Evolutionary conservation across 1,140 invertebrate genomes (phyloP), one percentile per base, ranked within the genome.

Genomic region (Drosophila suzukii): DNA sequence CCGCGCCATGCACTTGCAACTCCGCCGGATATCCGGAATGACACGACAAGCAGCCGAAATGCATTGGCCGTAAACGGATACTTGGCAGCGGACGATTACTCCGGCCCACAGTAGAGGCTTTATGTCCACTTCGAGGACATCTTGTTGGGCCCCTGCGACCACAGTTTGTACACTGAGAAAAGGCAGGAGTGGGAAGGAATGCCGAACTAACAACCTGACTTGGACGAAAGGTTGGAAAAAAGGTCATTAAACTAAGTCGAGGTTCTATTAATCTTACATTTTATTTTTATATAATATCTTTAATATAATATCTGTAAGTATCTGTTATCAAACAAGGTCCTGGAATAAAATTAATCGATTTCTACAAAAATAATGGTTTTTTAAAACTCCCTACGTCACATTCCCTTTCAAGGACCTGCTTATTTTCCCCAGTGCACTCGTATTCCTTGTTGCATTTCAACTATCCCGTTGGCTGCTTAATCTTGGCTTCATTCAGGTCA

Each of bases 21-120:
- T 81, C 59, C 39, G 80, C 54, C 81, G 79, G 81, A 90, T 81
- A 80, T 90, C 86, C 79, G 76, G 39, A 51, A 70, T 84, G 88
- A 81, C 82, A 90, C 86, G 72, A 70, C 66, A 78, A 78, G 66
- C 81, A 56, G 61, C 59, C 62, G 43, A 77, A 82, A 68, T 78
- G 62, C 74, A 78, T 34, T 75, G 73, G 46, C 47, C 65, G 44
- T 58, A 53, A 65, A 77, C 55, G 65, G 53, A 75, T 61, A 75
- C 59, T 65, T 73, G 70, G 70, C 70, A 72, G 47, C 50, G 46
- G 55, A 49, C 56, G 63, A 67, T 65, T 67, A 61, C 30, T 39
- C 10, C 27, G 53, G 44, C n/a, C 36, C 43, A 50, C 27, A 38
- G 47, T 38, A 4, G 20, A 75, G 36, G 43, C 55, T 57, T 57